Evolutionary conservation across 2,888 invertebrate species (phyloP).

Genomic region (Drosophila picticornis): DNA sequence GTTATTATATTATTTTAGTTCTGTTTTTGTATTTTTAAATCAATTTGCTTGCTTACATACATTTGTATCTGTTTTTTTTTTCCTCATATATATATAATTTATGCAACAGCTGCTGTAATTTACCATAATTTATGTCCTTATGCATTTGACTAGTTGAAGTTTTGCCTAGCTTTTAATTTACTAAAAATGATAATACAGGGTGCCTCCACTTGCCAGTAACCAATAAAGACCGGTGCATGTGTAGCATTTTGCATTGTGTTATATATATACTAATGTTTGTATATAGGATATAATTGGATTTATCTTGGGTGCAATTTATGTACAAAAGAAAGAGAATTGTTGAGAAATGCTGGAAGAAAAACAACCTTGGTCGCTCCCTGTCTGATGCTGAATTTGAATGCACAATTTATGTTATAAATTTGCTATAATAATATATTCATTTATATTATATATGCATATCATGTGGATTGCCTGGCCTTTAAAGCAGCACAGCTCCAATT

Average conservation of each 20-base stretch:
- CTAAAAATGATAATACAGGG: conserved; percentile 69
- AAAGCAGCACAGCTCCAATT: conserved; percentile 30
- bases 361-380: conserved; percentile 37
- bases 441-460: conserved; percentile 4
- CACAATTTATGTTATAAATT: conserved; percentile 25
- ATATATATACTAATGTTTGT: neutral
- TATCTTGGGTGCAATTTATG: conserved; percentile 46
- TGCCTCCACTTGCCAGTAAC: conserved; percentile 45
- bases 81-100: conserved; percentile 31
- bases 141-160: conserved; percentile 55
- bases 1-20: conserved; percentile 19
- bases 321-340: conserved; percentile 48
- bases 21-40: conserved; percentile 30
- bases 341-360: conserved; percentile 36
- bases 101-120: conserved; percentile 31
- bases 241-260: conserved; percentile 50
- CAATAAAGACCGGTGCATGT: conserved; percentile 46
- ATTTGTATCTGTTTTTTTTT: conserved; percentile 9
- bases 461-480: conserved; percentile 22
- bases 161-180: conserved; percentile 58
- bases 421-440: conserved; percentile 26
- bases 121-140: conserved; percentile 28
- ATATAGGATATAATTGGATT: conserved; percentile 28
- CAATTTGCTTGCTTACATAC: conserved; percentile 56
- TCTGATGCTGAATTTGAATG: conserved; percentile 19